These are phyloP conservation scores for Petrocephalus schoutedeni DNA, from an alignment of 2,797 vertebrate species.

Conservation along the genomic window DNA sequence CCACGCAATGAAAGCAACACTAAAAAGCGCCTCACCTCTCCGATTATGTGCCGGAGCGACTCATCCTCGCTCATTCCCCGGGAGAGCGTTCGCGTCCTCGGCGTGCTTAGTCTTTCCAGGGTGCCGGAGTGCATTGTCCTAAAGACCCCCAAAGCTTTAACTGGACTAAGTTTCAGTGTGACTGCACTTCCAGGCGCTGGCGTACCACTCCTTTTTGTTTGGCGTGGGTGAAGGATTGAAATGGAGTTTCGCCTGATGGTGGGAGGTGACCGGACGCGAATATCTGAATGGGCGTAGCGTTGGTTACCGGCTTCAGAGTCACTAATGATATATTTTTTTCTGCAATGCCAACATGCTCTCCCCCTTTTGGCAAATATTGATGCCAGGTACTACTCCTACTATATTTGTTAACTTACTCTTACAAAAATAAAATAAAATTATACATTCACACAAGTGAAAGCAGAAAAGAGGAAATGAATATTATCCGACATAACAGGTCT, in stretches of 20 bases:
- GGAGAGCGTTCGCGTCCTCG: slow-evolving; percentile 57
- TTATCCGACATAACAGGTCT: not conserved
- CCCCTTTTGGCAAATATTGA: not conserved
- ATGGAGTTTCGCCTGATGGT: slow-evolving; percentile 23
- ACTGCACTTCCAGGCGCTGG: not conserved
- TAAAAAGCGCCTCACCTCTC: slow-evolving; percentile 52
- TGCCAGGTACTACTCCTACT: not conserved
- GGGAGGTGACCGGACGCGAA: slow-evolving; percentile 6
- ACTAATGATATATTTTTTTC: not conserved
- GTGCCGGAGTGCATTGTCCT: slow-evolving; percentile 56
- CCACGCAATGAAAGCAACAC: not conserved
- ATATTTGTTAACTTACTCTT: not conserved
- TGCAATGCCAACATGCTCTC: not conserved
- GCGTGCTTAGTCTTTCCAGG: slow-evolving; percentile 55
- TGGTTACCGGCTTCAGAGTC: not conserved
- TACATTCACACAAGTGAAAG: not conserved
- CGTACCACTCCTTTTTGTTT: not conserved
- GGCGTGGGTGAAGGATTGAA: not conserved
- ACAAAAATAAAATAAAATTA: not conserved
- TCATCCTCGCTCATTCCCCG: slow-evolving; percentile 69
- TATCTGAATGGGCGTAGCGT: slow-evolving; percentile 9
- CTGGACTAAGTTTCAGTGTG: not conserved
- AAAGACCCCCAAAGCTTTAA: not conserved
- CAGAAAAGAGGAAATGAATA: not conserved
- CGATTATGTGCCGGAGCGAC: slow-evolving; percentile 63